phyloP scores from a whole-genome alignment of 2,797 vertebrate genomes.

The Tapera naevia region DNA sequence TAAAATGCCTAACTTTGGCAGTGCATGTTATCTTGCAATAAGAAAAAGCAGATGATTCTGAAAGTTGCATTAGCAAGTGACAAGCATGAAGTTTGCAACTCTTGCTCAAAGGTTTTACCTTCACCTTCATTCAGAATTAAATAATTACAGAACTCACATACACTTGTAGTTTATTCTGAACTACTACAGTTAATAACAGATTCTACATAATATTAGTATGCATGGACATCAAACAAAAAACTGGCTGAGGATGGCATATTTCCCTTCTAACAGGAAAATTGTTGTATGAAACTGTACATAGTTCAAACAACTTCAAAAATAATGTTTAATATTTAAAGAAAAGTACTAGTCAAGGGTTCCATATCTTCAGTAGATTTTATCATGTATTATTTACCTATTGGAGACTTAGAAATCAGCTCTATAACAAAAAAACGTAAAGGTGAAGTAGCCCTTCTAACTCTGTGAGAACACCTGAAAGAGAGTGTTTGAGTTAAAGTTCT shows the following conservation, averaged over 20 bases:
- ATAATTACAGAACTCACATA: slow-evolving; percentile 38
- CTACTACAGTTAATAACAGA: slow-evolving; percentile 40
- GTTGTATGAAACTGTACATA: slow-evolving; percentile 61
- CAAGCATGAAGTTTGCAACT: not conserved
- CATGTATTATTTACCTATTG: slow-evolving; percentile 72
- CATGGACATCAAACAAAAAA: slow-evolving; percentile 68
- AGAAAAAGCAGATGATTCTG: not conserved
- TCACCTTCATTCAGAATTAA: slow-evolving; percentile 17
- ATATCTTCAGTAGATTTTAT: slow-evolving; percentile 70
- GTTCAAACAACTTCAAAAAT: slow-evolving; percentile 75
- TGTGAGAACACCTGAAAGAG: not conserved
- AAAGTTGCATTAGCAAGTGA: not conserved
- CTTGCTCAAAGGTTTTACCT: not conserved
- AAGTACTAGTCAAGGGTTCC: slow-evolving; percentile 68
- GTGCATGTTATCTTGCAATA: not conserved
- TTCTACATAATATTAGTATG: slow-evolving; percentile 49
- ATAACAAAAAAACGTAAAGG: slow-evolving; percentile 67
- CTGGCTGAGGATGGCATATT: slow-evolving; percentile 64
- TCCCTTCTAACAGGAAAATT: slow-evolving; percentile 71
- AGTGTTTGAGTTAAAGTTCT: not conserved
- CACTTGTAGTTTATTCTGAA: slow-evolving; percentile 19
- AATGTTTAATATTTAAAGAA: slow-evolving; percentile 80
- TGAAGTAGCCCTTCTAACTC: slow-evolving; percentile 40
- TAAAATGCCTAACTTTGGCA: not conserved
- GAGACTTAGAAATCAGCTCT: slow-evolving; percentile 54